Evolutionary conservation across 1,140 invertebrate genomes (phyloP).

Genomic region (Ridgeia piscesae): DNA sequence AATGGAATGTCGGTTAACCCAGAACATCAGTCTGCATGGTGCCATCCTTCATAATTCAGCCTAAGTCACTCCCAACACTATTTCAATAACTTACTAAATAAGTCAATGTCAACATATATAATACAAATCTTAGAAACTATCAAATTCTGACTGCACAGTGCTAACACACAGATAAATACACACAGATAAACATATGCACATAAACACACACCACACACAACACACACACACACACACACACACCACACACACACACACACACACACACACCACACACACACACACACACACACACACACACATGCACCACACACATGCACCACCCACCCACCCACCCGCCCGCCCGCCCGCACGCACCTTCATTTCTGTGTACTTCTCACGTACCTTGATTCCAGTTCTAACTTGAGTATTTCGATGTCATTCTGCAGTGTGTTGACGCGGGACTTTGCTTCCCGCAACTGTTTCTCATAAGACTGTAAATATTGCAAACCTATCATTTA

Average conservation of each 20-base stretch:
- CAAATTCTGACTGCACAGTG: too few species aligned
- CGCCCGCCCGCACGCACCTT: background rate
- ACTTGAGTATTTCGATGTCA: constrained; percentile 43
- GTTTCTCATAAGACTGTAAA: constrained; percentile 49
- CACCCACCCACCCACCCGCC: background rate
- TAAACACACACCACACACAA: too few species aligned
- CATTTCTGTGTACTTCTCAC: background rate
- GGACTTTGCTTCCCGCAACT: constrained; percentile 40
- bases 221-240: background rate
- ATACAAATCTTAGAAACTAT: too few species aligned
- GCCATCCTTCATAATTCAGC: too few species aligned
- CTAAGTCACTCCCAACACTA: too few species aligned
- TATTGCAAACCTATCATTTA: background rate
- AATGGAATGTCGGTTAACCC: too few species aligned
- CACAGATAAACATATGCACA: too few species aligned
- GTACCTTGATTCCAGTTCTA: constrained; percentile 48
- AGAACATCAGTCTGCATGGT: too few species aligned
- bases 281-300: background rate
- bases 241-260: background rate
- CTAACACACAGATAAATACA: background rate
- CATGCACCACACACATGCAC: background rate
- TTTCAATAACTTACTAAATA: too few species aligned
- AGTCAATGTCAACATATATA: too few species aligned
- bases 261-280: background rate
- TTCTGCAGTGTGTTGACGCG: constrained; percentile 46